Percentiles rank a stretch among this genome's conserved stretches.
Conservation (phyloP, 2,797 vertebrate species). For the Gymnothorax javanicus region DNA sequence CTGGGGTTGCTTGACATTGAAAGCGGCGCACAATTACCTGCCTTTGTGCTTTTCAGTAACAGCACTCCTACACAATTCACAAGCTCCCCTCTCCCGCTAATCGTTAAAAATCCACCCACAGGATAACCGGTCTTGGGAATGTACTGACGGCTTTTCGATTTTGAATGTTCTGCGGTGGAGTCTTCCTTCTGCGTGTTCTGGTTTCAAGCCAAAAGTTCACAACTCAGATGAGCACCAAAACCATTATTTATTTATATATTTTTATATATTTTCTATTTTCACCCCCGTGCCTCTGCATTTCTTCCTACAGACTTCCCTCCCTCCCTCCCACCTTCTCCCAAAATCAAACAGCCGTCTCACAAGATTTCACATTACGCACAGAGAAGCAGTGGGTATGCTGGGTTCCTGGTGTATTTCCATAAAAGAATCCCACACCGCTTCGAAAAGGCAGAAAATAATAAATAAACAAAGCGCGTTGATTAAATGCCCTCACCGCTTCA, state of each 20-base stretch:
- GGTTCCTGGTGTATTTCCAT: not conserved
- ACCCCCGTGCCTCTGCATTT: not conserved
- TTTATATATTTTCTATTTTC: not conserved
- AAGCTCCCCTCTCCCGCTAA: conserved; percentile 36
- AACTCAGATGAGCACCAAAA: conserved; percentile 26
- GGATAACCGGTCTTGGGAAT: conserved; percentile 49
- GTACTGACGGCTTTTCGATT: conserved; percentile 51
- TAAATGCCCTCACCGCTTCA: not conserved
- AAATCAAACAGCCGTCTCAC: not conserved
- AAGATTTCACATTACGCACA: not conserved
- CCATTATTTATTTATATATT: conserved; percentile 30
- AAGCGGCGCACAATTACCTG: conserved; percentile 33
- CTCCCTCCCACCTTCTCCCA: not conserved
- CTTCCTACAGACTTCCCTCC: not conserved
- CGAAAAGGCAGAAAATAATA: not conserved
- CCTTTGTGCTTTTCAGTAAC: conserved; percentile 50
- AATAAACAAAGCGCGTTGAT: not conserved
- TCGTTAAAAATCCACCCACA: conserved; percentile 52
- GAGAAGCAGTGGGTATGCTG: not conserved
- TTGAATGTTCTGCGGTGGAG: conserved; percentile 44
- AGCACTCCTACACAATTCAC: conserved; percentile 43
- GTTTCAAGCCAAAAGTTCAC: conserved; percentile 34
- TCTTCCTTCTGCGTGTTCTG: conserved; percentile 31
- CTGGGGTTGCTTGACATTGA: conserved; percentile 33
- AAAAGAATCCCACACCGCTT: not conserved